Evolutionary conservation across 2,888 invertebrate genomes (phyloP).

Genomic region (Merodon equestris): DNA sequence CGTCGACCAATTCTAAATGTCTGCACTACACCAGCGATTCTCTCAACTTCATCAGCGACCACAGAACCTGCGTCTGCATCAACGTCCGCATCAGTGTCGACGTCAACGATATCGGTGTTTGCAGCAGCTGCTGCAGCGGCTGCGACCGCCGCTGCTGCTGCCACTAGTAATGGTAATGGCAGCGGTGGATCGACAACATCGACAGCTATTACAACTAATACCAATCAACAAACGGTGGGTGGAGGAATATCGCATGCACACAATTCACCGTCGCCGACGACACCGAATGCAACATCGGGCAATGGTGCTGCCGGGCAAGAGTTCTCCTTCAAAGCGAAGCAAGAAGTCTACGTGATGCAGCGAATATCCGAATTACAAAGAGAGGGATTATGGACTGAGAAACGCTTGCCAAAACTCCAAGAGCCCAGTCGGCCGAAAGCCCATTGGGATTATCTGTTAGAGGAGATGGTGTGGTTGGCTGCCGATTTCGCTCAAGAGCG

Average conservation of each 20-base stretch:
- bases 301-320: constrained; percentile 75
- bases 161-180: constrained; percentile 70
- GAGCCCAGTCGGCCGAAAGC: constrained; percentile 94
- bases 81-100: constrained; percentile 36
- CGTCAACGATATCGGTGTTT: constrained; percentile 50
- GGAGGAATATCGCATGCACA: constrained; percentile 68
- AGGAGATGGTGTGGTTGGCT: constrained; percentile 99
- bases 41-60: constrained; percentile 70
- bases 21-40: constrained; percentile 68
- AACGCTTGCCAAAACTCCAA: constrained; percentile 93
- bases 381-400: constrained; percentile 96
- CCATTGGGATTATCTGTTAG: constrained; percentile 99
- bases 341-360: constrained; percentile 95
- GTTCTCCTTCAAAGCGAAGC: constrained; percentile 91
- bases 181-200: constrained; percentile 66
- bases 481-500: constrained; percentile 98
- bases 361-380: constrained; percentile 94
- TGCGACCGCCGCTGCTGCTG: constrained; percentile 48
- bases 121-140: constrained; percentile 30
- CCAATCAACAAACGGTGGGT: constrained; percentile 32
- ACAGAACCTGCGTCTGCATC: constrained; percentile 68
- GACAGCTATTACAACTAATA: constrained; percentile 53
- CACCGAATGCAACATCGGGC: constrained; percentile 63
- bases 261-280: constrained; percentile 69
- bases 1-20: constrained; percentile 72